Evolutionary conservation across 2,113 vertebrate species (phyloP), one percentile per base, ranked within the genome.

Genomic region (Ceuthmochares aereus): DNA sequence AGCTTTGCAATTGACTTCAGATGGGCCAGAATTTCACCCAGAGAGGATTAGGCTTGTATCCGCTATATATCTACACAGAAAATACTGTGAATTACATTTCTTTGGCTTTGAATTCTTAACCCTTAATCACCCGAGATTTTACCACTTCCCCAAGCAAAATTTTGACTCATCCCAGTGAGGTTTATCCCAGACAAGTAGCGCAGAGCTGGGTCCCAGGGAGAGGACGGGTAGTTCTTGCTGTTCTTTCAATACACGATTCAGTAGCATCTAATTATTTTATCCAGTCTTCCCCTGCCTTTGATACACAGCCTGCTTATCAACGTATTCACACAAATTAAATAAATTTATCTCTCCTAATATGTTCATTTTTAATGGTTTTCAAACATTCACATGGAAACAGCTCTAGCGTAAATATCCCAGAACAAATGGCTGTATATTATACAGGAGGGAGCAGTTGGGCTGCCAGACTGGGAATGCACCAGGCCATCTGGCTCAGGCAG

Each of bases 391-490:
- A 98, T 97, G 98, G 98, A 98, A 99, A 98, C 98, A 98, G 98
- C 98, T 98, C 98, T 98, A 98, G 98, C 98, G 97, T 98, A 97
- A 98, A 98, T 98, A 98, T 98, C 97, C 98, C 98, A 91, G 98
- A 98, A 98, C 98, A 98, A 98, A 98, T 98, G 98, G 98, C 98
- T 98, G 98, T 98, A 98, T 98, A 98, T 98, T 98, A 98, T 98
- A 98, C 98, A 98, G 98, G 98, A 98, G 98, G 98, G 98, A 98
- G 98, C 98, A 98, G 98, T 98, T 98, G 98, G 98, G 97, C 97
- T 98, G 98, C 98, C 98, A 98, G 98, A 98, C 98, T 98, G 98
- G 97, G 97, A 98, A 98, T 98, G 98, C 97, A 98, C 97, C 98
- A 98, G 97, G 98, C 98, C 98, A 98, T 98, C 98, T 98, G 98